Base-by-base conservation (phyloP, 2,113 vertebrate species). In the Dipodomys stephensi region DNA sequence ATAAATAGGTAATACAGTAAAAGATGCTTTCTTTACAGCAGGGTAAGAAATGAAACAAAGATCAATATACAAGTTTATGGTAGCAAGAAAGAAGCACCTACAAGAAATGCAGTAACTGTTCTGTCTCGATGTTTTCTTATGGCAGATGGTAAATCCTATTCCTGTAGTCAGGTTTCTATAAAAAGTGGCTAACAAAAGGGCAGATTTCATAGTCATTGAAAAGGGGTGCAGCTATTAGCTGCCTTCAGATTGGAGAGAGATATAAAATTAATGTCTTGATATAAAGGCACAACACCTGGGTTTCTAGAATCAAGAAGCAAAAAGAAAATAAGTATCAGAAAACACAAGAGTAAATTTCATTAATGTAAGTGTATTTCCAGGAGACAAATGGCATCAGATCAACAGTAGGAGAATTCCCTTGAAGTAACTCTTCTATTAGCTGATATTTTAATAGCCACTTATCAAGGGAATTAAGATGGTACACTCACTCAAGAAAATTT, bases 271-370 rank as follows among this genome's bases (percentile, higher is more conserved):
- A 60, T 2, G 57, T 25, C 28, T 49, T 60, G 32, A 49, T 39
- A 92, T 81, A 83, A n/a, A 93, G 46, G 19, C 16, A 20, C 1
- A 49, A 20, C 25, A 19, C 28, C 13, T 23, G n/a, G 8, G 30
- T 77, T 77, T 94, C 90, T 53, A 79, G 39, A 76, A 35, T 15
- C 49, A 69, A 90, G 76, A 27, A 65, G 35, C 82, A 88, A 90
- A 27, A 32, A 25, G 7, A 77, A 65, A 82, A 83, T 78, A 39
- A 44, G 32, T 15, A 44, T 35, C 57, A 15, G 32, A 25, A 32
- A 76, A 88, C 35, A 35, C 35, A 35, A 35, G 35, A 35, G 35
- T 35, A 35, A 35, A 35, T 35, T 35, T 35, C 3, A 35, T 35
- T 35, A 35, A 35, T 35, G 3, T 35, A 35, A 35, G 35, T 35